Base-by-base conservation (phyloP, 2,888 invertebrate species). In the Palloptera scutellata region DNA sequence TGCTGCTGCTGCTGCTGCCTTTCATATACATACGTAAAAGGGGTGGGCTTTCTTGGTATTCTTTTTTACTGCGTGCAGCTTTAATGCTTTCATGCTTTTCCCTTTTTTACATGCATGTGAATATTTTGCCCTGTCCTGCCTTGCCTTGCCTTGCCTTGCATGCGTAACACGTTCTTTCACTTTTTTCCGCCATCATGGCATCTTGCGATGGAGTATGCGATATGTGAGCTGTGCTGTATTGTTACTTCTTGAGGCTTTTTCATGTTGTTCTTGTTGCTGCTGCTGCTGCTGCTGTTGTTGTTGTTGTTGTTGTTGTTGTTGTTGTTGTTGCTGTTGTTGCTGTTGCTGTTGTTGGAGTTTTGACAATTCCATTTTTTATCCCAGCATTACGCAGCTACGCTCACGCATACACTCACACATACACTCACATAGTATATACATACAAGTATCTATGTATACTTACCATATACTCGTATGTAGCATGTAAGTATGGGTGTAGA, bases 301-400 rank as follows among this genome's bases (percentile, higher is more conserved):
- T n/a, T n/a, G n/a, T n/a, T n/a, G n/a, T n/a, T n/a, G n/a, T n/a
- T n/a, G n/a, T n/a, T n/a, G n/a, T n/a, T n/a, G n/a, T n/a, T n/a
- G n/a, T n/a, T n/a, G n/a, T n/a, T n/a, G n/a, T n/a, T n/a, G n/a
- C n/a, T n/a, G n/a, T n/a, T n/a, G n/a, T n/a, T n/a, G n/a, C n/a
- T n/a, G n/a, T n/a, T n/a, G n/a, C n/a, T n/a, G n/a, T n/a, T n/a
- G n/a, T 2, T 30, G 30, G 30, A 30, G 30, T 74, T 73, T 77
- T 77, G 76, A 78, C 77, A 78, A 77, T 77, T 78, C 77, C 74
- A 78, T 78, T 78, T 78, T 77, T 78, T 77, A 78, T 78, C 71
- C 67, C 63, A n/a, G 48, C 48, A 48, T 48, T 6, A 30, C 30
- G 30, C 30, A 30, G n/a, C n/a, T n/a, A n/a, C n/a, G n/a, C n/a